These are phyloP conservation scores for Parambassis ranga DNA, from an alignment of 2,797 vertebrate genomes.

Conservation along the genomic window DNA sequence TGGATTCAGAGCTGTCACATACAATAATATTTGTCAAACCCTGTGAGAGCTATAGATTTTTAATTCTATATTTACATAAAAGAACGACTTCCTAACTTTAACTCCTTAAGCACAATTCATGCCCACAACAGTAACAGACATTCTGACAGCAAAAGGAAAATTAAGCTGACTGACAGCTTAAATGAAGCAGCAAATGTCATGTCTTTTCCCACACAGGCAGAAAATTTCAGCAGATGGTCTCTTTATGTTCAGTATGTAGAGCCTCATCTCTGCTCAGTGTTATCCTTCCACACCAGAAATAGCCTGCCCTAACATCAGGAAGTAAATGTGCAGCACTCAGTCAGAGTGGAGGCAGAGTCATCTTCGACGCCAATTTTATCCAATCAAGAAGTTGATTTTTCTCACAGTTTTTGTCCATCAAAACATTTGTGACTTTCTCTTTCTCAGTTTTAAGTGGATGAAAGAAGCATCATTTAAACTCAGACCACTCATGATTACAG, in stretches of 20 bases:
- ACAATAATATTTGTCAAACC: neutral
- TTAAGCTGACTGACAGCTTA: slow-evolving; percentile 60
- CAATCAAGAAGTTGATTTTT: slow-evolving; percentile 18
- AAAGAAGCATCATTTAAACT: too few relatives aligned
- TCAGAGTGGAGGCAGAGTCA: slow-evolving; percentile 4
- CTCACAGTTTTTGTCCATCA: neutral
- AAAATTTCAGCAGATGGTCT: slow-evolving; percentile 61
- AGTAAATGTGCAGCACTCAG: slow-evolving; percentile 15
- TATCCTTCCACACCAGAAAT: slow-evolving; percentile 26
- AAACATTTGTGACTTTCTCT: neutral
- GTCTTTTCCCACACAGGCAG: slow-evolving; percentile 44
- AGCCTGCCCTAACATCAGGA: slow-evolving; percentile 2
- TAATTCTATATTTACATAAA: neutral
- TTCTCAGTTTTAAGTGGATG: neutral
- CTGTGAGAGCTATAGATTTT: neutral
- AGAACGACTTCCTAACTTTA: slow-evolving; percentile 1
- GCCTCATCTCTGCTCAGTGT: slow-evolving; percentile 17
- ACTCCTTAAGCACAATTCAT: neutral
- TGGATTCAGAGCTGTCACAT: slow-evolving; percentile 21
- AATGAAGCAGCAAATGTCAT: slow-evolving; percentile 65
- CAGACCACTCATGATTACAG: neutral
- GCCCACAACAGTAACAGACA: slow-evolving; percentile 8
- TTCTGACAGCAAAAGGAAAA: slow-evolving; percentile 20
- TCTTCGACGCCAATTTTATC: slow-evolving; percentile 4
- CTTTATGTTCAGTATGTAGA: slow-evolving; percentile 31